phyloP scores from a whole-genome alignment of 2,888 invertebrate genomes.

The Steromphala cineraria region DNA sequence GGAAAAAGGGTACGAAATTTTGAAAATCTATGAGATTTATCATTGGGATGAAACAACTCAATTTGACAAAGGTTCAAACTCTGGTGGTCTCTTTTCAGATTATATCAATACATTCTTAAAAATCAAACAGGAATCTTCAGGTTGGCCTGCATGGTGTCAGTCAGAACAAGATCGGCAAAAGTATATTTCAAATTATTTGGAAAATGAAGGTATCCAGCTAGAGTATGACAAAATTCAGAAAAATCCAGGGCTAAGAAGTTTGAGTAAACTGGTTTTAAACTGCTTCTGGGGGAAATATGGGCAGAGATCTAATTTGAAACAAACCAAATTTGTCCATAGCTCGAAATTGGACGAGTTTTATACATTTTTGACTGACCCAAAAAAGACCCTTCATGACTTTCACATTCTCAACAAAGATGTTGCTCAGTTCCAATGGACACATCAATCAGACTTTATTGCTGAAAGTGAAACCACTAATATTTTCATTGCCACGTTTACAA shows the following conservation, averaged over 20 bases:
- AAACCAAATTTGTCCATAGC: not conserved
- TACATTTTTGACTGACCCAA: not conserved
- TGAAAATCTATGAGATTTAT: slow-evolving; percentile 68
- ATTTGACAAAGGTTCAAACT: slow-evolving; percentile 35
- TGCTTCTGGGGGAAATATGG: no score
- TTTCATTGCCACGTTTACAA: not conserved
- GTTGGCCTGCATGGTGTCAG: slow-evolving; percentile 48
- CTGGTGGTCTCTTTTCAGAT: slow-evolving; percentile 58
- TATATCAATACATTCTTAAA: slow-evolving; percentile 61
- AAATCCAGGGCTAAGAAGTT: slow-evolving; percentile 16
- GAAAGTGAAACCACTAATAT: not conserved
- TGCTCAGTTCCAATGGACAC: not conserved
- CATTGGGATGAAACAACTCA: slow-evolving; percentile 55
- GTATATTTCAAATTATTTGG: slow-evolving; percentile 45
- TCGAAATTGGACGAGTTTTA: not conserved
- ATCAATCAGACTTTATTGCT: not conserved
- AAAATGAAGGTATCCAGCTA: slow-evolving; percentile 39
- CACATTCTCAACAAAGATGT: not conserved
- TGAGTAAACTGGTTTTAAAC: no score
- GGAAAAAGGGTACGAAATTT: slow-evolving; percentile 63
- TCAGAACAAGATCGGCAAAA: slow-evolving; percentile 40
- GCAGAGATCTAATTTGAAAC: not conserved
- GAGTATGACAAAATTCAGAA: slow-evolving; percentile 29
- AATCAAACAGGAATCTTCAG: slow-evolving; percentile 57
- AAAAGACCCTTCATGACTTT: not conserved